These are phyloP conservation scores for Leptodactylus fuscus DNA, from an alignment of 2,113 vertebrate species.

Conservation along the genomic window DNA sequence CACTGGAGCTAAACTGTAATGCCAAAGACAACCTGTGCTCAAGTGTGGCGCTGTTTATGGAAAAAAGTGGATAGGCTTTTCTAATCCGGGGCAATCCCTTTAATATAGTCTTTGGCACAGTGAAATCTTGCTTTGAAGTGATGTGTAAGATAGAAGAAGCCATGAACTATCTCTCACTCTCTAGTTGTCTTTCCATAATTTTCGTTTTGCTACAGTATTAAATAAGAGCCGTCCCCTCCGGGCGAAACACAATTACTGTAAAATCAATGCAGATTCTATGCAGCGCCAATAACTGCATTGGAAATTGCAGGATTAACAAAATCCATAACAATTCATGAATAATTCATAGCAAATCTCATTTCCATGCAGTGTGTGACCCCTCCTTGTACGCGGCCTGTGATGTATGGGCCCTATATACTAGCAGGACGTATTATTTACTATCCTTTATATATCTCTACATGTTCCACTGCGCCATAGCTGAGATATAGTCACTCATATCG, in stretches of 20 bases:
- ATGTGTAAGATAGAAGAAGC: background rate
- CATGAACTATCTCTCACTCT: background rate
- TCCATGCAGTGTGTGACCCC: background rate
- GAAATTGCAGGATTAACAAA: conserved; percentile 28
- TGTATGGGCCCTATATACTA: background rate
- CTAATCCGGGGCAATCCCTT: background rate
- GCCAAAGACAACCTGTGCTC: background rate
- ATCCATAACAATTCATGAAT: conserved; percentile 34
- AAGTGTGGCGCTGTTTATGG: background rate
- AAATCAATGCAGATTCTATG: conserved; percentile 9
- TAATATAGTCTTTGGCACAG: background rate
- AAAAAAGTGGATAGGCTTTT: too few species aligned
- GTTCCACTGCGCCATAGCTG: background rate
- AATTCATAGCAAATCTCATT: background rate
- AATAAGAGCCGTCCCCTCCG: background rate
- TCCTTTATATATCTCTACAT: background rate
- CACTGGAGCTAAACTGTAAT: too few species aligned
- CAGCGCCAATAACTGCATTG: conserved; percentile 15
- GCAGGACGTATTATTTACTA: background rate
- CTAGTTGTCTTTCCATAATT: background rate
- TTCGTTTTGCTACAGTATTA: background rate
- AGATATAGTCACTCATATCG: background rate
- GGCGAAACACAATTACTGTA: background rate
- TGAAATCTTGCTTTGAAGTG: too few species aligned
- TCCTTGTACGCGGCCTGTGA: background rate